Evolutionary conservation across 2,888 invertebrate genomes (phyloP).

Genomic region (Nomada ruficornis): DNA sequence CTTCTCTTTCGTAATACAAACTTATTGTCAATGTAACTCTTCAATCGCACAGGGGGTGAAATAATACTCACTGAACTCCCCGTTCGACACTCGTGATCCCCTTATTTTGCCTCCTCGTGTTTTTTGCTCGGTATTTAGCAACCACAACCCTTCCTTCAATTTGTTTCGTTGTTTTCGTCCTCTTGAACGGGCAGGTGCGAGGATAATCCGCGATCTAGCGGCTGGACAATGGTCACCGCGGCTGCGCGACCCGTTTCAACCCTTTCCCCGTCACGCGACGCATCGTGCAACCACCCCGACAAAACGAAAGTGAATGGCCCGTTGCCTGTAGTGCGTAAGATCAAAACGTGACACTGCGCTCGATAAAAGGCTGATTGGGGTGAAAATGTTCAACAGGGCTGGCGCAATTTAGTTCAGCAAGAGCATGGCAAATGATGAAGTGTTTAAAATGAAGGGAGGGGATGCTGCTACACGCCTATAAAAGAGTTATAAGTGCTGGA

Average conservation of each 20-base stretch:
- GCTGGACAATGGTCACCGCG: constrained; percentile 77
- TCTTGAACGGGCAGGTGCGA: constrained; percentile 37
- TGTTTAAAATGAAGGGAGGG: too few species aligned
- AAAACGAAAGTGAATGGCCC: constrained; percentile 69
- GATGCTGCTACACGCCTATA: too few species aligned
- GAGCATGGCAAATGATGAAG: too few species aligned
- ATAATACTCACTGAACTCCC: constrained; percentile 64
- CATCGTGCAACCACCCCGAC: constrained; percentile 69
- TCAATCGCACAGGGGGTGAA: neutral
- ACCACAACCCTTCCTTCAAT: neutral
- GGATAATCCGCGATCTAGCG: constrained; percentile 60
- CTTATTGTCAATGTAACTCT: neutral
- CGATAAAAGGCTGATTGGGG: neutral
- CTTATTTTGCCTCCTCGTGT: constrained; percentile 57
- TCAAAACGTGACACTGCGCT: constrained; percentile 12
- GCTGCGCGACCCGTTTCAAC: constrained; percentile 40
- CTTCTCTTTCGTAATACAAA: too few species aligned
- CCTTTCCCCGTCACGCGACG: constrained; percentile 18
- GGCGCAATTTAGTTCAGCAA: too few species aligned
- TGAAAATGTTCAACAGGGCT: neutral
- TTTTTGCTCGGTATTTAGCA: neutral
- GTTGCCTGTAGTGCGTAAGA: constrained; percentile 12
- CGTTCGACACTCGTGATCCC: constrained; percentile 69
- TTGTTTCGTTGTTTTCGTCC: neutral
- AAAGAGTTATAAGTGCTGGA: too few species aligned